A percentile compares a stretch with the other conserved stretches of the same genome.
These are phyloP conservation scores for Scaptomyza graminum DNA, from an alignment of 1,140 invertebrate genomes.

Conservation along the genomic window DNA sequence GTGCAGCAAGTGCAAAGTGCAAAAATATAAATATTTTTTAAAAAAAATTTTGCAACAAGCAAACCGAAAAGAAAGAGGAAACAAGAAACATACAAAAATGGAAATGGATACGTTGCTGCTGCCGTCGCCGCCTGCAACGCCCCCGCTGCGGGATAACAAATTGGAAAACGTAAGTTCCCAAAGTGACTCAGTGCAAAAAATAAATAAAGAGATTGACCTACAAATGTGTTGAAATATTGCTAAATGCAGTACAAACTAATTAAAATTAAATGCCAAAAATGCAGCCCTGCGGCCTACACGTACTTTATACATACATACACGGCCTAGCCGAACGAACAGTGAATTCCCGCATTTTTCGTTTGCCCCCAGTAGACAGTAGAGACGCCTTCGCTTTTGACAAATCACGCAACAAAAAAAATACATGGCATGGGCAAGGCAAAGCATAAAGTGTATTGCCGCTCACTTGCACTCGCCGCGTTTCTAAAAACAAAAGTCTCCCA, in stretches of 20 bases:
- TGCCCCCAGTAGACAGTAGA: slow-evolving; percentile 36
- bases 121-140: slow-evolving; percentile 86
- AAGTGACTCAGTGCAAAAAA: slow-evolving; percentile 35
- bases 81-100: slow-evolving; percentile 53
- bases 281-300: slow-evolving; percentile 21
- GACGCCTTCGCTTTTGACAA: slow-evolving; percentile 54
- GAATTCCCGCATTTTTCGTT: slow-evolving; percentile 47
- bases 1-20: slow-evolving; percentile 47
- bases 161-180: slow-evolving; percentile 84
- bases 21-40: slow-evolving; percentile 25
- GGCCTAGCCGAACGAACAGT: not conserved
- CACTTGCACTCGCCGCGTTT: slow-evolving; percentile 70
- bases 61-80: slow-evolving; percentile 15
- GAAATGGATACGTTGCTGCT: slow-evolving; percentile 84
- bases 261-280: slow-evolving; percentile 64
- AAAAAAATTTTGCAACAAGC: slow-evolving; percentile 35
- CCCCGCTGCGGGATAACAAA: slow-evolving; percentile 84
- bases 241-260: slow-evolving; percentile 54
- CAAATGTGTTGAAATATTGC: too few relatives aligned
- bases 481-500: slow-evolving; percentile 83
- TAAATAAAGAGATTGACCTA: slow-evolving; percentile 51
- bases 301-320: not conserved
- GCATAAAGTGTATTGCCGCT: slow-evolving; percentile 47
- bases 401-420: slow-evolving; percentile 53
- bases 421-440: slow-evolving; percentile 50